phyloP scores from a whole-genome alignment of 2,888 invertebrate species.

The Siphonodentalium dalli region DNA sequence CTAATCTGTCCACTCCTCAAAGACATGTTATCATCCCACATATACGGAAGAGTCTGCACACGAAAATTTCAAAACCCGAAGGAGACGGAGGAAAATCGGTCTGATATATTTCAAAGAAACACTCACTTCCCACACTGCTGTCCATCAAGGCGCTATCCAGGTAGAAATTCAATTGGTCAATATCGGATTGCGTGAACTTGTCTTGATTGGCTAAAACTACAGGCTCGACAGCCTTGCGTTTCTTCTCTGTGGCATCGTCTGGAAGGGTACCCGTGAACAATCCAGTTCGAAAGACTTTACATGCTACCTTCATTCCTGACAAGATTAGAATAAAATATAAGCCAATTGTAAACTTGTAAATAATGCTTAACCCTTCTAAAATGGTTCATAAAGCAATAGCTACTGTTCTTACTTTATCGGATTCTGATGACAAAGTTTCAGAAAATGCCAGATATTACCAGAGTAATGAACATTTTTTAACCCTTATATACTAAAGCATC shows the following conservation, averaged over 20 bases:
- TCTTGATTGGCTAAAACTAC: conserved; percentile 26
- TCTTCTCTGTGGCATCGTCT: conserved; percentile 34
- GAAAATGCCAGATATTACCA: neutral
- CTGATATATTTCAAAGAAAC: no score
- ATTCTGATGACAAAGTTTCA: neutral
- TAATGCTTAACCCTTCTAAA: neutral
- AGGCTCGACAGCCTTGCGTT: conserved; percentile 21
- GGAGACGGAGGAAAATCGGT: no score
- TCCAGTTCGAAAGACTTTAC: conserved; percentile 59
- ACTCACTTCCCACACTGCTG: conserved; percentile 57
- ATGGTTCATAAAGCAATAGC: no score
- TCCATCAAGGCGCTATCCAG: conserved; percentile 52
- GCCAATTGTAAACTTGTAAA: neutral
- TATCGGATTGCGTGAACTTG: conserved; percentile 42
- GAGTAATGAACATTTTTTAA: neutral
- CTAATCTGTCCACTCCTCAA: no score
- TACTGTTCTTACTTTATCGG: neutral
- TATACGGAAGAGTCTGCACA: no score
- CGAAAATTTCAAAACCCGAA: no score
- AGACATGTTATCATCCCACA: no score
- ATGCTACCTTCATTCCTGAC: conserved; percentile 61
- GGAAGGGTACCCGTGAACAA: conserved; percentile 60
- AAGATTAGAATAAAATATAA: conserved; percentile 3
- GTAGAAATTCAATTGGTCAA: conserved; percentile 48
- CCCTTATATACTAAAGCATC: no score